These are phyloP conservation scores for Abrostola tripartita DNA, from an alignment of 2,888 invertebrate species.

Conservation along the genomic window DNA sequence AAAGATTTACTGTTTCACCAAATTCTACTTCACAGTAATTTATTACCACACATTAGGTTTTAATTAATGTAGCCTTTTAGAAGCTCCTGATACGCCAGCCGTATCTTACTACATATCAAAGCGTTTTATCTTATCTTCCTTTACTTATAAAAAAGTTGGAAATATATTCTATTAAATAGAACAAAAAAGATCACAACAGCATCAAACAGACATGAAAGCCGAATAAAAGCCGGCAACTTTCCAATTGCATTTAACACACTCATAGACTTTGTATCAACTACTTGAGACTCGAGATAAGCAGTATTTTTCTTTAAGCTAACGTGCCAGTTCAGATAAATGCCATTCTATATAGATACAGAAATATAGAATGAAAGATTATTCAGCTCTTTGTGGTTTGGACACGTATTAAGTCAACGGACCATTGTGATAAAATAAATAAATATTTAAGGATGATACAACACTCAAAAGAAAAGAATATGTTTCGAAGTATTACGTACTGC, in stretches of 20 bases:
- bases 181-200: too few species aligned
- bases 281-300: neutral
- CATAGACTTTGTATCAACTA: too few species aligned
- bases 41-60: constrained; percentile 10
- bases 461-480: too few species aligned
- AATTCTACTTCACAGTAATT: constrained; percentile 8
- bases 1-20: constrained; percentile 29
- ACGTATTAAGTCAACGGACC: constrained; percentile 11
- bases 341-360: constrained; percentile 6
- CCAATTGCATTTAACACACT: too few species aligned
- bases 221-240: too few species aligned
- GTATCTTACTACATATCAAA: too few species aligned
- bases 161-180: neutral
- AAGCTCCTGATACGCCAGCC: neutral
- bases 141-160: neutral
- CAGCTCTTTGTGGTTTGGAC: constrained; percentile 11
- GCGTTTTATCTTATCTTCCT: too few species aligned
- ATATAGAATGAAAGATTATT: constrained; percentile 25
- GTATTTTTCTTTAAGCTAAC: constrained; percentile 6
- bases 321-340: constrained; percentile 6
- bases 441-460: too few species aligned
- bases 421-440: neutral
- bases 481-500: too few species aligned
- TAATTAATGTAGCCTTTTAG: neutral
- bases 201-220: too few species aligned